phyloP scores from a whole-genome alignment of 1,140 invertebrate species.

The Mamestra configurata region DNA sequence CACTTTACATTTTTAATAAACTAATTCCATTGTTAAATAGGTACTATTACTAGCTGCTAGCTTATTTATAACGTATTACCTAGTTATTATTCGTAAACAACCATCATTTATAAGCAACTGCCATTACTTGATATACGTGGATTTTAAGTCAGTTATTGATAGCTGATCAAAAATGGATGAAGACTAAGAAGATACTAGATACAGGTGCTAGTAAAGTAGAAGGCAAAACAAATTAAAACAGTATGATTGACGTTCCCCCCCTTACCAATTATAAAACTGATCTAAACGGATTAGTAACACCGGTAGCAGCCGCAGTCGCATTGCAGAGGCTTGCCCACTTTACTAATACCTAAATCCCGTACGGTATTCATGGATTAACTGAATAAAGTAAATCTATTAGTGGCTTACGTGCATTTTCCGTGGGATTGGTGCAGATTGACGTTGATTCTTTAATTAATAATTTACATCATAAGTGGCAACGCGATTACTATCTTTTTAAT shows the following conservation, averaged over 20 bases:
- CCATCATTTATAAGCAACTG: no score
- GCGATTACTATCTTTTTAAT: background rate
- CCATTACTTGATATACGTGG: no score
- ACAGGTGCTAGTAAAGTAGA: background rate
- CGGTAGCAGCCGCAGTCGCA: background rate
- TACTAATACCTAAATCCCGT: background rate
- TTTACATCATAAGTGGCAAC: background rate
- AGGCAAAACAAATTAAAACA: background rate
- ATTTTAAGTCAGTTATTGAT: no score
- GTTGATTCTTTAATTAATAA: background rate
- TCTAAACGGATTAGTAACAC: background rate
- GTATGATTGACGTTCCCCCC: background rate
- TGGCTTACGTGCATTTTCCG: background rate
- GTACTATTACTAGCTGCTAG: no score
- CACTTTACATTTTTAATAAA: slow-evolving; percentile 5
- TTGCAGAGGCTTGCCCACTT: background rate
- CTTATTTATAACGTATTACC: background rate
- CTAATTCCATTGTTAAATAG: background rate
- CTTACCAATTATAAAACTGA: background rate
- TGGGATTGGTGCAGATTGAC: background rate
- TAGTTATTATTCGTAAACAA: no score
- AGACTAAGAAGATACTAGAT: background rate
- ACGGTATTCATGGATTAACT: background rate
- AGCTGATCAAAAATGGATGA: no score
- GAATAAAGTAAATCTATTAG: background rate